These are phyloP conservation scores for Anhinga anhinga DNA, from an alignment of 2,113 vertebrate species.

Conservation along the genomic window DNA sequence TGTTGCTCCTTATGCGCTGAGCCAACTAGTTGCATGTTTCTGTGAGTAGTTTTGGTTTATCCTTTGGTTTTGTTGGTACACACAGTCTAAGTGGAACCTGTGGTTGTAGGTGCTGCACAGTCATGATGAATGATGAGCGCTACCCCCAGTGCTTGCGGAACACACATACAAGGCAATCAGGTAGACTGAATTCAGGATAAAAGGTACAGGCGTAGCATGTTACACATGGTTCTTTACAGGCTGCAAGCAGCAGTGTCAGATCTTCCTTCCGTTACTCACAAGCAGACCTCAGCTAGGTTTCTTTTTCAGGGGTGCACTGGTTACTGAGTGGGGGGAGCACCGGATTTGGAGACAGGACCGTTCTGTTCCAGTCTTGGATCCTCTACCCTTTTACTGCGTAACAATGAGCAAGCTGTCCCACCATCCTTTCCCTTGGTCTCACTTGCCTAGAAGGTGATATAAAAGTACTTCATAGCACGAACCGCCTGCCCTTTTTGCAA, in stretches of 20 bases:
- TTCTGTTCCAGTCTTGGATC: neutral
- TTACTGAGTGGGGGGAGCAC: neutral
- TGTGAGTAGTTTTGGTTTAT: neutral
- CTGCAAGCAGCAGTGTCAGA: neutral
- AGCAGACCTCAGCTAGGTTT: neutral
- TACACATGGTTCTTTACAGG: neutral
- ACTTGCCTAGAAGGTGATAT: neutral
- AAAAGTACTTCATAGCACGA: neutral
- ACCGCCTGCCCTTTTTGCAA: neutral
- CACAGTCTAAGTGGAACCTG: rapidly evolving
- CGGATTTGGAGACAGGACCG: neutral
- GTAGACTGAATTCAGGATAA: neutral
- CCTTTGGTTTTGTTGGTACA: neutral
- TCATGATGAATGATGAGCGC: neutral
- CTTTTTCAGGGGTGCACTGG: neutral
- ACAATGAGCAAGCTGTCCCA: neutral
- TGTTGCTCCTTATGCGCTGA: neutral
- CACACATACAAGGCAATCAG: rapidly evolving
- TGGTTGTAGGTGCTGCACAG: neutral
- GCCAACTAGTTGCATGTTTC: neutral
- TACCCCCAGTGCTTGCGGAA: neutral
- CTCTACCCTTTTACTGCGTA: neutral
- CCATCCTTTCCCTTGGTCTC: neutral
- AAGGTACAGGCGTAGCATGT: neutral
- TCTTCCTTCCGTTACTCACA: neutral